These are phyloP conservation scores for Piaya cayana DNA, from an alignment of 2,113 vertebrate species.

Conservation along the genomic window DNA sequence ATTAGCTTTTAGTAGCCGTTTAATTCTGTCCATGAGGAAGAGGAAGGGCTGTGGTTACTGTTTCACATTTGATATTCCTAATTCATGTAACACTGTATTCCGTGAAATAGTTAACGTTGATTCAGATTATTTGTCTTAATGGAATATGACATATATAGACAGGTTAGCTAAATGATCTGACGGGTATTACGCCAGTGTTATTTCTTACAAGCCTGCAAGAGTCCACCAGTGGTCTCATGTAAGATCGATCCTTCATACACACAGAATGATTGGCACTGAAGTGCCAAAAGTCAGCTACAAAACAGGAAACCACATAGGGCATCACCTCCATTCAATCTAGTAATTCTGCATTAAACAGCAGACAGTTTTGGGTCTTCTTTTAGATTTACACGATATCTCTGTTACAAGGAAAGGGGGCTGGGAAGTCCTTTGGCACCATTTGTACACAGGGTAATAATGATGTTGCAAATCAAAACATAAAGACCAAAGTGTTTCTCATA, in stretches of 20 bases:
- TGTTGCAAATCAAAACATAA: background rate
- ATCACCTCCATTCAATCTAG: background rate
- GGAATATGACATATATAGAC: slow-evolving; percentile 65
- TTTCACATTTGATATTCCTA: background rate
- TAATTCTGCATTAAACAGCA: background rate
- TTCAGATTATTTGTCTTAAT: background rate
- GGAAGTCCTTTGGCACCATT: background rate
- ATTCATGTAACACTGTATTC: background rate
- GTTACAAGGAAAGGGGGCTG: background rate
- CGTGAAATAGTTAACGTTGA: slow-evolving; percentile 4
- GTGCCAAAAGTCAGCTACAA: background rate
- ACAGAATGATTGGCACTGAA: slow-evolving; percentile 31
- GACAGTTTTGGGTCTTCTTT: background rate
- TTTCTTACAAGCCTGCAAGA: background rate
- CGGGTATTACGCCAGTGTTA: slow-evolving; percentile 21
- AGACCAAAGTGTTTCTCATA: background rate
- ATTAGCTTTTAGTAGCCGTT: background rate
- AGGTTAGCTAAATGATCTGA: slow-evolving; percentile 73
- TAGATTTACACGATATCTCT: background rate
- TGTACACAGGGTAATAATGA: background rate
- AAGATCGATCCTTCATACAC: background rate
- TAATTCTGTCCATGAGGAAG: background rate
- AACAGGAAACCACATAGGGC: background rate
- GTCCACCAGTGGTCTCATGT: background rate
- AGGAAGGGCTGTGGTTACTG: background rate